Evolutionary conservation across 1,140 invertebrate species (phyloP), one percentile per base, ranked within the genome.

Genomic region (Dendroctonus valens): DNA sequence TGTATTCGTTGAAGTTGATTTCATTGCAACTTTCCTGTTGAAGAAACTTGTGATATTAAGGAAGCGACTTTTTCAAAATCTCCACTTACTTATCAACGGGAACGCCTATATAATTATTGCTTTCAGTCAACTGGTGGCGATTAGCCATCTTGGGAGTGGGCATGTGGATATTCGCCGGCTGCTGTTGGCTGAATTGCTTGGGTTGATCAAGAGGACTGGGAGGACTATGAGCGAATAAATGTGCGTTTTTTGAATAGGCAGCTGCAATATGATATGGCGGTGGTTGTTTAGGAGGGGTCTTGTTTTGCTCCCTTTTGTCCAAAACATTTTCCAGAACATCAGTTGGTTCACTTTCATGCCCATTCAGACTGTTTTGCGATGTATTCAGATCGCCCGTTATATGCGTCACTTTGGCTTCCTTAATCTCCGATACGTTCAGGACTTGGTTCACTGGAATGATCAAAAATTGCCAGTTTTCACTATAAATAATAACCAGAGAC

Each of bases 251-350:
- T 1, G 86, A 88, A 73, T 86, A 87, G 5, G 82, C 84, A 5
- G 86, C 86, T 7, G 87, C 87, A 67, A 88, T 87, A 68, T 88
- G 86, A 79, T 88, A 89, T 1, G 87, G 87, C 3, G 87, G 87
- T 7, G 87, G 87, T 68, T 81, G 71, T 75, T 77, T 77, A 44
- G 75, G 69, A 40, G 70, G 59, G 6, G 61, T 70, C 57, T 52
- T 71, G n/a, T 14, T 63, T 11, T 46, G 59, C 46, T 68, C 65
- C 14, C 53, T 41, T 40, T 72, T 67, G 0, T 60, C 50, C 5
- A 65, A 14, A 15, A 55, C n/a, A 51, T 55, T 66, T 55, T 71
- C 68, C 37, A 65, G 41, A n/a, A 70, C 59, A 38, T 72, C 66
- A 8, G 64, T 14, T 14, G 69, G 53, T 42, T 68, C 63, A 40